These are phyloP conservation scores for Hyposmocoma kahamanoa DNA, from an alignment of 1,140 invertebrate species.

Conservation along the genomic window DNA sequence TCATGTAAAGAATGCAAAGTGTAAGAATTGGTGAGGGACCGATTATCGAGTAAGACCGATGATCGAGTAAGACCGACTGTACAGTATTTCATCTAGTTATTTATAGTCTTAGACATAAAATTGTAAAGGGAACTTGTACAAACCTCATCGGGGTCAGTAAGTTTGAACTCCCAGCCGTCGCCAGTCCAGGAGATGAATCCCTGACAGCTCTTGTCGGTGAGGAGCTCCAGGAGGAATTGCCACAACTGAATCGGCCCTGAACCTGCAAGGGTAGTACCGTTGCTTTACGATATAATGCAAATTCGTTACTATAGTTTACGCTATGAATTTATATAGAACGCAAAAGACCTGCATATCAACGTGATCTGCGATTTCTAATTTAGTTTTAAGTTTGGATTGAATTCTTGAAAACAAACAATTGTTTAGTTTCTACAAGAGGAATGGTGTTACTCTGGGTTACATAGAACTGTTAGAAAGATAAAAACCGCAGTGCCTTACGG, in stretches of 20 bases:
- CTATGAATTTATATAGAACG: conserved; percentile 9
- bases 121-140: too few relatives aligned
- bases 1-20: too few relatives aligned
- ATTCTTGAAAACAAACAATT: neutral
- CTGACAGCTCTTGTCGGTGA: conserved; percentile 97
- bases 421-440: neutral
- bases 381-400: neutral
- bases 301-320: neutral
- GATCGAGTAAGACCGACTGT: too few relatives aligned
- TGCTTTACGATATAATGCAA: conserved; percentile 60
- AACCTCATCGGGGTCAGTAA: conserved; percentile 97
- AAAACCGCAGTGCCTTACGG: too few relatives aligned
- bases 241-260: conserved; percentile 96
- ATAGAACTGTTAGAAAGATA: too few relatives aligned
- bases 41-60: too few relatives aligned
- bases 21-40: too few relatives aligned
- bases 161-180: conserved; percentile 98
- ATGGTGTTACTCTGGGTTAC: too few relatives aligned
- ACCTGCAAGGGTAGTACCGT: conserved; percentile 71
- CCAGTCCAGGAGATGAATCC: conserved; percentile 98
- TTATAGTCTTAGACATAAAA: too few relatives aligned
- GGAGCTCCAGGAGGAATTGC: conserved; percentile 96
- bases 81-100: too few relatives aligned
- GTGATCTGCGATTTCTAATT: too few relatives aligned
- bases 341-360: too few relatives aligned